Evolutionary conservation across 2,888 invertebrate genomes (phyloP).

Genomic region (Ferrisia virgata): DNA sequence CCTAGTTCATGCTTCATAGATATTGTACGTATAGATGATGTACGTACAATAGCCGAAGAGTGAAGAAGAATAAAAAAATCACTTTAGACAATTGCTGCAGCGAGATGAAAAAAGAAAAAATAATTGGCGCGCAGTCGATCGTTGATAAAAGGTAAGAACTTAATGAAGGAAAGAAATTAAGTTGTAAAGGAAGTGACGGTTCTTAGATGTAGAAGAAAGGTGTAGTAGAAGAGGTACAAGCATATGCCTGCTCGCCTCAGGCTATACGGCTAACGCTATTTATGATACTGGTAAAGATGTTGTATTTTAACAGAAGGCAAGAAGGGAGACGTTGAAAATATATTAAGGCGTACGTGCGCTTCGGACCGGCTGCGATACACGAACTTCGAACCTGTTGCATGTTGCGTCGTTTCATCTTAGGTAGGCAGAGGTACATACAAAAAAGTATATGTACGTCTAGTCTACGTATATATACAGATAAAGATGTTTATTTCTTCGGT

Average conservation of each 20-base stretch:
- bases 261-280: slow-evolving; percentile 35
- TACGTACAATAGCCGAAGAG: not conserved
- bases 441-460: too few species aligned
- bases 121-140: slow-evolving; percentile 40
- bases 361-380: not conserved
- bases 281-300: slow-evolving; percentile 29
- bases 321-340: not conserved
- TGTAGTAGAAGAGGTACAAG: not conserved
- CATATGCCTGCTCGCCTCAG: slow-evolving; percentile 25
- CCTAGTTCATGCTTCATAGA: too few species aligned
- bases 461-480: not conserved
- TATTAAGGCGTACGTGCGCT: not conserved
- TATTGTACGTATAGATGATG: too few species aligned
- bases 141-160: slow-evolving; percentile 40
- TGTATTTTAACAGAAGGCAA: not conserved
- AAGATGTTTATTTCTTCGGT: not conserved
- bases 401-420: too few species aligned
- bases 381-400: not conserved
- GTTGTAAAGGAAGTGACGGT: slow-evolving; percentile 45
- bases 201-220: not conserved
- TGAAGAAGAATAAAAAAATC: slow-evolving; percentile 4
- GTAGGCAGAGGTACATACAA: too few species aligned
- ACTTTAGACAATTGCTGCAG: slow-evolving; percentile 26
- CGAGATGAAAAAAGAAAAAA: slow-evolving; percentile 28
- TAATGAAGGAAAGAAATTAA: slow-evolving; percentile 43